Evolutionary conservation across 2,888 invertebrate species (phyloP).

Genomic region (Lasioglossum vierecki): DNA sequence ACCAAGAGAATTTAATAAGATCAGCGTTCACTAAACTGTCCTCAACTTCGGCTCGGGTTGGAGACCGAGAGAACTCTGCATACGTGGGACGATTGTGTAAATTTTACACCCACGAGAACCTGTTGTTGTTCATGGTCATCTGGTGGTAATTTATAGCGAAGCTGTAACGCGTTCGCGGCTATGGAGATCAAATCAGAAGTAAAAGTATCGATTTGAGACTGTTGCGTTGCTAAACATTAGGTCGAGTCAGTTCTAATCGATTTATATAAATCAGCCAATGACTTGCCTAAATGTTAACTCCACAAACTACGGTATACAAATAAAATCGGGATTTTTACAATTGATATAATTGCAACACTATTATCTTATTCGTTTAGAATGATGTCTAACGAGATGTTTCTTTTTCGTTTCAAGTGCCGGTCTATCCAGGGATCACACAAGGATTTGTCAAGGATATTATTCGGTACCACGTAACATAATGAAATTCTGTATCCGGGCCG

Average conservation of each 20-base stretch:
- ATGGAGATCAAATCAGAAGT: not conserved
- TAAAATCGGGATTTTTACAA: not conserved
- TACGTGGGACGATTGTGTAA: not conserved
- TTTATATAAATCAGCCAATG: not conserved
- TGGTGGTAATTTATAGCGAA: not conserved
- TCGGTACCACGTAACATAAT: not conserved
- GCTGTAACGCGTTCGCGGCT: not conserved
- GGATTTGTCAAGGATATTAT: not conserved
- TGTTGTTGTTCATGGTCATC: slow-evolving; percentile 4
- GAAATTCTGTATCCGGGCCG: not conserved
- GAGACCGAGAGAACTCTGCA: not conserved
- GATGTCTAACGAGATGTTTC: not conserved
- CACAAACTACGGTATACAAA: no score
- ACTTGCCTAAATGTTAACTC: not conserved
- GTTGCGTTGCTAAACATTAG: not conserved
- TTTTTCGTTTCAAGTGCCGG: not conserved
- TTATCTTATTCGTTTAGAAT: no score
- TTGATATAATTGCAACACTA: not conserved
- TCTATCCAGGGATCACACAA: not conserved
- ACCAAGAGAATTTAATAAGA: no score
- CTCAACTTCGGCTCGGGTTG: not conserved
- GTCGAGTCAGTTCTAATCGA: not conserved
- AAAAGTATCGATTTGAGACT: not conserved
- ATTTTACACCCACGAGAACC: slow-evolving; percentile 7
- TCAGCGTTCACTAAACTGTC: not conserved